phyloP scores from a whole-genome alignment of 2,888 invertebrate species.

The Anodontia alba region DNA sequence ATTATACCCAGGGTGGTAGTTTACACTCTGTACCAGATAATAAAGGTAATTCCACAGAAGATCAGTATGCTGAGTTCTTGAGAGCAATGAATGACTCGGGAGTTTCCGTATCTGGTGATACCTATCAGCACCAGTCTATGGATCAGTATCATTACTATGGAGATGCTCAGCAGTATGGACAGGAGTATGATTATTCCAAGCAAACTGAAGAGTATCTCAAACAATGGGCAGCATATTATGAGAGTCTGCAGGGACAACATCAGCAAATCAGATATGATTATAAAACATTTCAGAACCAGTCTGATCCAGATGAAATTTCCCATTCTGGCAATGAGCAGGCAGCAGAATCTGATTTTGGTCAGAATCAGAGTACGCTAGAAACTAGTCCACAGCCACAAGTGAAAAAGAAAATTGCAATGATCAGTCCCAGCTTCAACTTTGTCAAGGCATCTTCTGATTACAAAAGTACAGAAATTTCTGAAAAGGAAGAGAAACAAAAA shows the following conservation, averaged over 20 bases:
- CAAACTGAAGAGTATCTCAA: not conserved
- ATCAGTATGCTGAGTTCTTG: not conserved
- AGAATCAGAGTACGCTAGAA: not conserved
- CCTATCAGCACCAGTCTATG: not conserved
- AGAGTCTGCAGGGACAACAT: not conserved
- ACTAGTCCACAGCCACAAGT: not conserved
- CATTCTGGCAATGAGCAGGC: not conserved
- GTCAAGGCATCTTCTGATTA: conserved; percentile 61
- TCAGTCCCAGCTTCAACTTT: conserved; percentile 52
- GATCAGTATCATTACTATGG: not conserved
- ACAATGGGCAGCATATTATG: conserved; percentile 11
- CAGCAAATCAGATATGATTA: conserved; percentile 29
- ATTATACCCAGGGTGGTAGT: not conserved
- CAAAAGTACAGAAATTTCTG: conserved; percentile 60
- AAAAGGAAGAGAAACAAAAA: not conserved
- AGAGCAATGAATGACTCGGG: conserved; percentile 2
- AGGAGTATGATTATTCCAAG: not conserved
- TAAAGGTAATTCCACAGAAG: not conserved
- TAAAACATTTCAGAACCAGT: conserved; percentile 26
- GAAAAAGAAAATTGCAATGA: conserved; percentile 35
- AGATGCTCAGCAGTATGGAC: not conserved
- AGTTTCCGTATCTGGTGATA: not conserved
- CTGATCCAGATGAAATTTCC: not conserved
- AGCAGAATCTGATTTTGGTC: not conserved
- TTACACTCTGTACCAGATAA: not conserved